phyloP scores from a whole-genome alignment of 2,113 vertebrate genomes.

The Ophiodon elongatus region DNA sequence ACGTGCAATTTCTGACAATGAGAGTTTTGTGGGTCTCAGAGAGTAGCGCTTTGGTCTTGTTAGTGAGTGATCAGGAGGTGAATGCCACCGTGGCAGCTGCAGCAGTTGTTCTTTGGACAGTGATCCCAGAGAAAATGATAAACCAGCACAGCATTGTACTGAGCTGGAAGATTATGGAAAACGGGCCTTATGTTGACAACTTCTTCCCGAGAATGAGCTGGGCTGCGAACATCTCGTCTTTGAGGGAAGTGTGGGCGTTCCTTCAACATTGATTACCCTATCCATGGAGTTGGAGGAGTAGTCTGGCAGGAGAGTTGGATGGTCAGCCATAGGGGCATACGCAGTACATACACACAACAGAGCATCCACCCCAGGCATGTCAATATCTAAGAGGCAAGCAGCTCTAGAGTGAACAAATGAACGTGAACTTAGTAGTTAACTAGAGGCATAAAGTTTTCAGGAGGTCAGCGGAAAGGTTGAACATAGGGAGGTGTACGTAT shows the following conservation, averaged over 20 bases:
- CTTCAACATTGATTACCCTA: conserved; percentile 71
- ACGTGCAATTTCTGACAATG: conserved; percentile 5
- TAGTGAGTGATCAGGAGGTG: conserved; percentile 11
- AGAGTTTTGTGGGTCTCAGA: conserved; percentile 7
- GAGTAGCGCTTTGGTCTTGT: conserved; percentile 33
- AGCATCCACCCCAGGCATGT: conserved; percentile 70
- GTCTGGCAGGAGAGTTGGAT: conserved; percentile 66
- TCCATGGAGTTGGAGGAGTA: conserved; percentile 60
- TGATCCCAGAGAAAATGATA: conserved; percentile 24
- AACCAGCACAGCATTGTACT: conserved; percentile 2
- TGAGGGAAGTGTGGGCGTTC: conserved; percentile 74
- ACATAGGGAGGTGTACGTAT: conserved; percentile 54
- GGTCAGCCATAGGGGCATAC: conserved; percentile 61
- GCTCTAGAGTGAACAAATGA: conserved; percentile 58
- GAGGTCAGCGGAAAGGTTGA: conserved; percentile 74
- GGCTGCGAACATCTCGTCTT: conserved; percentile 46
- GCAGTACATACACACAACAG: conserved; percentile 54
- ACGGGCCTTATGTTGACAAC: conserved; percentile 38
- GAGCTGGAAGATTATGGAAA: conserved; percentile 42
- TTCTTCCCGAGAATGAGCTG: conserved; percentile 45
- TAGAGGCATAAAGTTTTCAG: conserved; percentile 68
- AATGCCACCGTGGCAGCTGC: conserved; percentile 34
- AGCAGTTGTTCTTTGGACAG: conserved; percentile 52
- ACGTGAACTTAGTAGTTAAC: conserved; percentile 67
- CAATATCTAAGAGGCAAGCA: conserved; percentile 68